phyloP scores from a whole-genome alignment of 1,140 invertebrate species.

The Mercenaria mercenaria region DNA sequence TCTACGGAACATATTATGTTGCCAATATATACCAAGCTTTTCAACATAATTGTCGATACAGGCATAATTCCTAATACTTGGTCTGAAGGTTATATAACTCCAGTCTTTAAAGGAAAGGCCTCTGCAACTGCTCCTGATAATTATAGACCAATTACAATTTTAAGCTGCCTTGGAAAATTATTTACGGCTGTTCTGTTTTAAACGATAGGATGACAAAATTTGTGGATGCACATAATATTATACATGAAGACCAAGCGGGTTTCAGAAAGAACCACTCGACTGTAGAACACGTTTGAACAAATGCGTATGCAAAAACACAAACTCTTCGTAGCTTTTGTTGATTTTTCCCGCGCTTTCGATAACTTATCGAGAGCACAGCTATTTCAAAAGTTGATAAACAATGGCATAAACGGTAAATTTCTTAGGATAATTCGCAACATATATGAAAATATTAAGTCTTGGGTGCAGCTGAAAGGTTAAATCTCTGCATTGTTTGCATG shows the following conservation, averaged over 20 bases:
- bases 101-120: too few relatives aligned
- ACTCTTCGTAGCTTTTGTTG: background rate
- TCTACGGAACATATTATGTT: background rate
- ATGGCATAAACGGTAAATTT: background rate
- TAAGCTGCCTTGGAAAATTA: background rate
- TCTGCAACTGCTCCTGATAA: background rate
- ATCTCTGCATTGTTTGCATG: background rate
- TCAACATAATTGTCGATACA: background rate
- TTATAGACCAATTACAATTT: background rate
- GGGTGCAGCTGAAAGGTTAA: background rate
- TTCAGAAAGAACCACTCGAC: background rate
- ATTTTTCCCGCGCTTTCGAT: conserved; percentile 7
- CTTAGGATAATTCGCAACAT: background rate
- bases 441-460: background rate
- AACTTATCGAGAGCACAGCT: background rate
- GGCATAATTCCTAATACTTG: background rate
- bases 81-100: too few relatives aligned
- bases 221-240: background rate
- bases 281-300: background rate
- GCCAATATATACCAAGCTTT: background rate
- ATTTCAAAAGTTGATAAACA: background rate
- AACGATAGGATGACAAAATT: too few relatives aligned
- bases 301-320: background rate
- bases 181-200: background rate
- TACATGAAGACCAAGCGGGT: background rate